These are phyloP conservation scores for Halcyon chelicuti DNA, from an alignment of 2,797 vertebrate species.

Conservation along the genomic window DNA sequence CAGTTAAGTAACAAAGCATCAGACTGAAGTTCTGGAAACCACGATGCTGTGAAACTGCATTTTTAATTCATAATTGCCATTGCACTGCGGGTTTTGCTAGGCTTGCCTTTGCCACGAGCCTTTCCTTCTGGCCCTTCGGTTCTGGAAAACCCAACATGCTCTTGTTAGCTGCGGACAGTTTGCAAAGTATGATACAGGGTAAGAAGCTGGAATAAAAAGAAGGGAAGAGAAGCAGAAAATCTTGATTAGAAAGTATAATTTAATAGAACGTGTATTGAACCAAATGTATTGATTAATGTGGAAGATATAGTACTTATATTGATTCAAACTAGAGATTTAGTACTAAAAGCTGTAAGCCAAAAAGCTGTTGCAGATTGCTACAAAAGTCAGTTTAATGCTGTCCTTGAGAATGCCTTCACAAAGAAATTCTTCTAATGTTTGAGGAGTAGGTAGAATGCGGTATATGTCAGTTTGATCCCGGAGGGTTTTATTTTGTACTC, in stretches of 20 bases:
- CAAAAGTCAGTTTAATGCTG: slow-evolving; percentile 96
- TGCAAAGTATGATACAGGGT: slow-evolving; percentile 59
- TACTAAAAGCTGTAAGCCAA: slow-evolving; percentile 85
- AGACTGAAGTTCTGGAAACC: neutral
- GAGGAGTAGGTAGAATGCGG: slow-evolving; percentile 96
- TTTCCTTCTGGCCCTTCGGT: neutral
- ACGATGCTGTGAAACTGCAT: neutral
- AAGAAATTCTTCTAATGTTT: slow-evolving; percentile 98
- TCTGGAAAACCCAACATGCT: slow-evolving; percentile 30
- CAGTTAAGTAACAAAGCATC: slow-evolving; percentile 5
- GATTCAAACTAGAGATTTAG: slow-evolving; percentile 85
- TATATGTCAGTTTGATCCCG: slow-evolving; percentile 96
- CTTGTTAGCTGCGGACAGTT: slow-evolving; percentile 43
- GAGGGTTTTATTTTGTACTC: slow-evolving; percentile 98
- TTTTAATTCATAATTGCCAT: neutral
- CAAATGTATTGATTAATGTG: slow-evolving; percentile 86
- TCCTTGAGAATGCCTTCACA: slow-evolving; percentile 98
- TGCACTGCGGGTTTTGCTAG: slow-evolving; percentile 23
- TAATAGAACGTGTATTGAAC: slow-evolving; percentile 86
- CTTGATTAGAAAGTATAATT: slow-evolving; percentile 90
- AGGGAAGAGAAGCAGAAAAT: slow-evolving; percentile 78
- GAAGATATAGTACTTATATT: slow-evolving; percentile 86
- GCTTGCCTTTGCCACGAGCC: neutral
- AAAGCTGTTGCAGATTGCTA: slow-evolving; percentile 87
- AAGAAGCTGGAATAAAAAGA: slow-evolving; percentile 71